Base-by-base conservation (phyloP, 64 coral and sea anemone genomes). In the Orbicella faveolata region DNA sequence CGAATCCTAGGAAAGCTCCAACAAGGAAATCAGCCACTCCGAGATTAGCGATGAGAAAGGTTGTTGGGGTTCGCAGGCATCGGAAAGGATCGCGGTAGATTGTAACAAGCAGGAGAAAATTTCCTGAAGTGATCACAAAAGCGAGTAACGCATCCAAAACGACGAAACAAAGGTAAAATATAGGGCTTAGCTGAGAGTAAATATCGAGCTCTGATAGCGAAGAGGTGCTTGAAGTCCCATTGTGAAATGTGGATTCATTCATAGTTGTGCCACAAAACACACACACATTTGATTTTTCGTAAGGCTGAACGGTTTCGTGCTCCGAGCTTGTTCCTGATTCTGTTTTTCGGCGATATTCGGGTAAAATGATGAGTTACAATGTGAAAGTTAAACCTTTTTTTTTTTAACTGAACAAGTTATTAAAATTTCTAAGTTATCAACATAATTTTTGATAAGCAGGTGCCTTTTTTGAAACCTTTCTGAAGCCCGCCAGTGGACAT, bases 21-120 rank as follows among this genome's bases (percentile, higher is more conserved):
- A 82, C 79, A 11, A 82, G 20, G 26, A 82, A 64, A 15, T 82
- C 79, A 5, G 79, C 79, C 17, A 63, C 55, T 2, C 25, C 79
- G 33, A 82, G 59, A 82, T 82, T 82, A 20, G 79, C 79, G 33
- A 82, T 82, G 1, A 82, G 79, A 64, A 34, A 82, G 13, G 61
- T 37, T 36, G 79, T 82, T 0, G 79, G 79, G 65, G 55, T 82
- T 82, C 79, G 25, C 17, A 82, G 33, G 17, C 79, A 63, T 15
- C 55, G 79, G 13, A 65, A 18, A 82, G 79, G 79, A 33, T 82
- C 79, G 79, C 59, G 79, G 18, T 64, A 64, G 25, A 82, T 82
- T 63, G 36, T 52, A 2, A 63, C n/a, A 6, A 82, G 79, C 79
- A 82, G 20, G 53, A 82, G 26, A 18, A 10, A 82, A 55, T 82